Percentiles rank a stretch among this genome's conserved stretches.
These are phyloP conservation scores for Cassiopea andromeda DNA, from an alignment of 30 jellyfish, hydroid and myxozoan genomes.

Conservation along the genomic window DNA sequence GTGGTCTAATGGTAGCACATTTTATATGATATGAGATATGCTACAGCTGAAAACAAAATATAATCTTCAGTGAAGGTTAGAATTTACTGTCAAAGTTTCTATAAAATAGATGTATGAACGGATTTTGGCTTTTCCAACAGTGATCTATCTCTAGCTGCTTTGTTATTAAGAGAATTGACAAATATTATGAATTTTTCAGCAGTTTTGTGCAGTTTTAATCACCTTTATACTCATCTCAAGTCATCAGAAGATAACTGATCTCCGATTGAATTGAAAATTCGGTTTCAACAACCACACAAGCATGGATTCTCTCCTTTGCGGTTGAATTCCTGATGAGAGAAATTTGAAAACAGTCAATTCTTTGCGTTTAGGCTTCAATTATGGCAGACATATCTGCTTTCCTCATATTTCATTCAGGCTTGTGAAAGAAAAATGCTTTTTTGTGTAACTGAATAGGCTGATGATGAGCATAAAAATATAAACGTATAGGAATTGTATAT, in stretches of 20 bases:
- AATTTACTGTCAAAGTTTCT: no score
- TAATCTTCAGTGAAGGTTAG: no score
- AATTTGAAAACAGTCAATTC: not conserved
- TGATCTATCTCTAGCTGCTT: no score
- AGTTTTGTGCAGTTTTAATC: not conserved
- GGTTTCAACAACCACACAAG: not conserved
- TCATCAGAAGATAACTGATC: not conserved
- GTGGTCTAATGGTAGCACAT: no score
- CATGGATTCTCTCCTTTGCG: not conserved
- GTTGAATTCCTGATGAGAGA: not conserved
- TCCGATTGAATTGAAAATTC: not conserved
- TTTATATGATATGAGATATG: no score
- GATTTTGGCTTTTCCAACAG: no score
- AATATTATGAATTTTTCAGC: not conserved
- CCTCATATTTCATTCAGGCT: not conserved
- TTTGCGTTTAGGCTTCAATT: not conserved
- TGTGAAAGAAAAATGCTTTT: not conserved
- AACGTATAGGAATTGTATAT: no score
- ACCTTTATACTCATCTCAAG: not conserved
- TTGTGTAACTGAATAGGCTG: no score
- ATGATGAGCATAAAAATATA: no score
- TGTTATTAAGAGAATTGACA: not conserved
- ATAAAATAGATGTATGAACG: no score
- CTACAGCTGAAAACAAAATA: no score
- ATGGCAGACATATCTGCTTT: not conserved